Evolutionary conservation across 2,113 vertebrate genomes (phyloP), one percentile per base, ranked within the genome.

Genomic region (Trichomycterus rosablanca): DNA sequence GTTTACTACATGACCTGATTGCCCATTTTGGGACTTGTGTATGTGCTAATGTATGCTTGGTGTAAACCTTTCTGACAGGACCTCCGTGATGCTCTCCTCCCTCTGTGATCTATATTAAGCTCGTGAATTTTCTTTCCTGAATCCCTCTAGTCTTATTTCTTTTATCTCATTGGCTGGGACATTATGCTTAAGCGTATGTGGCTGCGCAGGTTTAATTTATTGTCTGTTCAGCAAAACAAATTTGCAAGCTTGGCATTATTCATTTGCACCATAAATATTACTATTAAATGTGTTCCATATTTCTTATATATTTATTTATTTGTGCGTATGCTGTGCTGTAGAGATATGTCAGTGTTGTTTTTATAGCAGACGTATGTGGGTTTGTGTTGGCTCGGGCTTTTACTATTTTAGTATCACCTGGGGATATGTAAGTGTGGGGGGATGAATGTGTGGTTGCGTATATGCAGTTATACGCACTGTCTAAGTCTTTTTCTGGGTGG

Each of bases 171-270:
- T 73, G 72, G 69, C 58, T 65, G 68, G 68, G 62, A 68, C 74
- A 71, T 82, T 80, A 82, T 83, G 80, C 76, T 70, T 73, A 70
- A 71, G 79, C 78, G 83, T 79, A 73, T 71, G 74, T 76, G 55
- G 73, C 64, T 10, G 58, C 39, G 65, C 62, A 52, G 77, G 71
- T 68, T 79, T 83, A 83, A 87, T 86, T 84, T 87, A 87, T 78
- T 81, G 77, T 86, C 82, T 84, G 79, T 81, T 85, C 83, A 86
- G 84, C 83, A 79, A 71, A 70, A 74, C 78, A 82, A 82, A 86
- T 81, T 71, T 86, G 83, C 83, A 79, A 82, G 63, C 61, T 61
- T 70, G 78, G 81, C 80, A 77, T 71, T 82, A 86, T 88, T 83
- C 79, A 82, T 84, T 82, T 81, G 76, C 74, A 79, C 74, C 83